These are phyloP conservation scores for Loxodonta africana DNA, from an alignment of 2,113 vertebrate species.

Conservation along the genomic window DNA sequence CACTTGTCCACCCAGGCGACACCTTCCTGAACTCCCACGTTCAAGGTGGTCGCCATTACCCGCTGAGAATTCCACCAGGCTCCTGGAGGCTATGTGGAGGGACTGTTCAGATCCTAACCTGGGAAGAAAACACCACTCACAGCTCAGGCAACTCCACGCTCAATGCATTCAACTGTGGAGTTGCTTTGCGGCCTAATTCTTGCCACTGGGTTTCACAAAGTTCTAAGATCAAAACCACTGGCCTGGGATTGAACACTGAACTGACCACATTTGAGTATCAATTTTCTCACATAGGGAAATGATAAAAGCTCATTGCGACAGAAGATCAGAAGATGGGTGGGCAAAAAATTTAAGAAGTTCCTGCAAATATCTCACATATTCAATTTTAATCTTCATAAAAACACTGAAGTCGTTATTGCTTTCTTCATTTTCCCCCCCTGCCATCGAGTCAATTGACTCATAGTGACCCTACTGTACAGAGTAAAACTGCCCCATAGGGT, in stretches of 20 bases:
- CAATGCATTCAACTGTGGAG: background rate
- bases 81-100: accelerated
- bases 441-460: background rate
- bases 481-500: background rate
- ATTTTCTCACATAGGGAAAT: slow-evolving; percentile 32
- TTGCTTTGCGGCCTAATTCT: background rate
- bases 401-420: background rate
- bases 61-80: background rate
- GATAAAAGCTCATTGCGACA: background rate
- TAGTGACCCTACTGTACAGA: background rate
- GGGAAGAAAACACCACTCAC: background rate
- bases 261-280: background rate
- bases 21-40: background rate
- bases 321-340: background rate
- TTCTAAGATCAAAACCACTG: background rate
- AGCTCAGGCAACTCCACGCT: background rate
- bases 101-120: background rate
- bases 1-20: accelerated
- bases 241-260: background rate
- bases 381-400: slow-evolving; percentile 32
- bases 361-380: background rate
- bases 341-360: background rate
- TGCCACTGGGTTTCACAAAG: background rate
- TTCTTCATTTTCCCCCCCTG: background rate
- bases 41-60: background rate